A percentile compares a stretch with the other conserved stretches of the same genome.
phyloP scores from a whole-genome alignment of 2,888 invertebrate species.

The Hirtodrosophila trivittata region DNA sequence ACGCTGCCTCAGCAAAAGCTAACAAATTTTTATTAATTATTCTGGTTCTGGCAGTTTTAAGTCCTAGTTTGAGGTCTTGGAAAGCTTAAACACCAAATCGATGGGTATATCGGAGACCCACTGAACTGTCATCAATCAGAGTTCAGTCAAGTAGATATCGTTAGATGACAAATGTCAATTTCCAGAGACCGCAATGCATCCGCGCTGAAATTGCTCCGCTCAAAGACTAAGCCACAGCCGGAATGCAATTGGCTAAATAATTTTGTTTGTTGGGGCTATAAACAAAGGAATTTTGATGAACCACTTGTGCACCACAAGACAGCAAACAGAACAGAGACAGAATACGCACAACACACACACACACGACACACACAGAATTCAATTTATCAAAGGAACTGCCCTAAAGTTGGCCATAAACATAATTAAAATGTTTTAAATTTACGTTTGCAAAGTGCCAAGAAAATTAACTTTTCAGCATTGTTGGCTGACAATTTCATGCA shows the following conservation, averaged over 20 bases:
- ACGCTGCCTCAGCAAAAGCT: conserved; percentile 6
- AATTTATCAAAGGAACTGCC: conserved; percentile 28
- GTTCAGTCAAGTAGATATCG: too few species aligned
- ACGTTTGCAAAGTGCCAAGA: conserved; percentile 54
- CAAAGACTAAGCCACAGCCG: too few species aligned
- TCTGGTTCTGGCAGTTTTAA: not conserved
- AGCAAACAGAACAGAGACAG: not conserved
- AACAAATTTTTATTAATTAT: conserved; percentile 2
- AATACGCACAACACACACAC: not conserved
- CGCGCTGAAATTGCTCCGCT: too few species aligned
- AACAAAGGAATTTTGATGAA: not conserved
- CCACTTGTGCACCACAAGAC: not conserved
- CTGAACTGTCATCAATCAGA: too few species aligned
- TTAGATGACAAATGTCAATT: too few species aligned
- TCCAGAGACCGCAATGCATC: too few species aligned
- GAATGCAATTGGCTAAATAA: too few species aligned
- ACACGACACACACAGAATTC: conserved; percentile 9
- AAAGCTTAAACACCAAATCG: too few species aligned
- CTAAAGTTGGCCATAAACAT: conserved; percentile 62
- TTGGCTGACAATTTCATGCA: conserved; percentile 62
- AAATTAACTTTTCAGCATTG: conserved; percentile 76
- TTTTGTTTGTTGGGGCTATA: not conserved
- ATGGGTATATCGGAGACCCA: too few species aligned
- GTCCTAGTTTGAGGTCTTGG: too few species aligned
- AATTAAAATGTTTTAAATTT: conserved; percentile 73